These are phyloP conservation scores for Stegodyphus dumicola DNA, from an alignment of 1,140 invertebrate genomes.

Conservation along the genomic window DNA sequence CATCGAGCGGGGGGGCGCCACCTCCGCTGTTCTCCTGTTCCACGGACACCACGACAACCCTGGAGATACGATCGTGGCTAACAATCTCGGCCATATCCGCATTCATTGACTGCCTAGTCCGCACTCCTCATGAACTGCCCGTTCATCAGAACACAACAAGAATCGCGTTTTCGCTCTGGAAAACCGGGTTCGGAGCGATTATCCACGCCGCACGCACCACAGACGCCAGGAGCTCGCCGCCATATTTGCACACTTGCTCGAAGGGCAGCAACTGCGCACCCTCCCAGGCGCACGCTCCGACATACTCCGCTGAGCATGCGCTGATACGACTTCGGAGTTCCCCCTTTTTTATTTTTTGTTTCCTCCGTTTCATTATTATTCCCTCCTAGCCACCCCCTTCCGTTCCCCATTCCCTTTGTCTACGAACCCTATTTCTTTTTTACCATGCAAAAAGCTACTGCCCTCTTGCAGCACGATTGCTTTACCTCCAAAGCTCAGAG, in stretches of 20 bases:
- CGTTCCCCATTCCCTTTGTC: slow-evolving; percentile 6
- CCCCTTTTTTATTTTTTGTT: neutral
- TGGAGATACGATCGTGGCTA: slow-evolving; percentile 68
- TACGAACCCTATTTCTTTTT: neutral
- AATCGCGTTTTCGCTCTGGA: neutral
- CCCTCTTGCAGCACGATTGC: too few relatives aligned
- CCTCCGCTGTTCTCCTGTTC: slow-evolving; percentile 45
- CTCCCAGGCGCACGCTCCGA: slow-evolving; percentile 25
- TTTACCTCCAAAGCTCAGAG: too few relatives aligned
- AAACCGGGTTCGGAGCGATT: slow-evolving; percentile 15
- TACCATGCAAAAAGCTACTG: too few relatives aligned
- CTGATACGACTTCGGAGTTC: neutral
- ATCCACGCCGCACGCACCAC: slow-evolving; percentile 39
- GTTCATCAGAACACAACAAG: neutral
- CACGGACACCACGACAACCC: slow-evolving; percentile 56
- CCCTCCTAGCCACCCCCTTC: neutral
- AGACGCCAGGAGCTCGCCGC: slow-evolving; percentile 43
- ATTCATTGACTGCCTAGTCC: slow-evolving; percentile 38
- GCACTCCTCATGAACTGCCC: too few relatives aligned
- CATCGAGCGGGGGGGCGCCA: slow-evolving; percentile 47
- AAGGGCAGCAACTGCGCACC: slow-evolving; percentile 38
- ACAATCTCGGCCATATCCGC: slow-evolving; percentile 70
- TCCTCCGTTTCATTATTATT: neutral
- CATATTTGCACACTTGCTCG: slow-evolving; percentile 38
- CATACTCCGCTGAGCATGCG: slow-evolving; percentile 18